Conservation (phyloP, 2,797 vertebrate species). For the Danio kyathit region DNA sequence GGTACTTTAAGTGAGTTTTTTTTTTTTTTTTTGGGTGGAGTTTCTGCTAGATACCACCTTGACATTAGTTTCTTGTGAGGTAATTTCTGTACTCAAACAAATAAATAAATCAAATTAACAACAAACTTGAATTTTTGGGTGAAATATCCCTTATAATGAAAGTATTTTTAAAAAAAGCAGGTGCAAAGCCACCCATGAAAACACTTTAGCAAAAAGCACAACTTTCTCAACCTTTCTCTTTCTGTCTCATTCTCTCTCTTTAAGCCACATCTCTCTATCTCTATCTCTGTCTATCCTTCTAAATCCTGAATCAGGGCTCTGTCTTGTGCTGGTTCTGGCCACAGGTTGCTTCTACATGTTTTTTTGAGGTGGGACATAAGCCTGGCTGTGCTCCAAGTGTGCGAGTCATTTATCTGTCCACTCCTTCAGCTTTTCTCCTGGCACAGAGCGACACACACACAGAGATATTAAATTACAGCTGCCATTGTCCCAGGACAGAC, state of each 20-base stretch:
- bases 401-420: slow-evolving; percentile 80
- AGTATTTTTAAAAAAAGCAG: not conserved
- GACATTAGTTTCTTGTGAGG: no score
- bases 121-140: no score
- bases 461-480: slow-evolving; percentile 84
- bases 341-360: slow-evolving; percentile 71
- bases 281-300: slow-evolving; percentile 48
- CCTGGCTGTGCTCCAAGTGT: slow-evolving; percentile 74
- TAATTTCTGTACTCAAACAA: no score
- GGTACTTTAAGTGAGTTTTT: no score
- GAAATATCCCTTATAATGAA: no score
- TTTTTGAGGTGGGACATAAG: slow-evolving; percentile 75
- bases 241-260: slow-evolving; percentile 48
- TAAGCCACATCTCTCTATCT: slow-evolving; percentile 19
- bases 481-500: slow-evolving; percentile 83
- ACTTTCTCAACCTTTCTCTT: slow-evolving; percentile 52
- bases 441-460: slow-evolving; percentile 71
- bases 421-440: slow-evolving; percentile 75
- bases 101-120: no score
- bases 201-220: slow-evolving; percentile 55
- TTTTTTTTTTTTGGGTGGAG: no score
- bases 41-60: no score
- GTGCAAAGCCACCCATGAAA: slow-evolving; percentile 62
- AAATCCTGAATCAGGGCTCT: slow-evolving; percentile 61
- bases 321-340: slow-evolving; percentile 66